Conservation (phyloP, 64 coral and sea anemone species). For the Platygyra sinensis region DNA sequence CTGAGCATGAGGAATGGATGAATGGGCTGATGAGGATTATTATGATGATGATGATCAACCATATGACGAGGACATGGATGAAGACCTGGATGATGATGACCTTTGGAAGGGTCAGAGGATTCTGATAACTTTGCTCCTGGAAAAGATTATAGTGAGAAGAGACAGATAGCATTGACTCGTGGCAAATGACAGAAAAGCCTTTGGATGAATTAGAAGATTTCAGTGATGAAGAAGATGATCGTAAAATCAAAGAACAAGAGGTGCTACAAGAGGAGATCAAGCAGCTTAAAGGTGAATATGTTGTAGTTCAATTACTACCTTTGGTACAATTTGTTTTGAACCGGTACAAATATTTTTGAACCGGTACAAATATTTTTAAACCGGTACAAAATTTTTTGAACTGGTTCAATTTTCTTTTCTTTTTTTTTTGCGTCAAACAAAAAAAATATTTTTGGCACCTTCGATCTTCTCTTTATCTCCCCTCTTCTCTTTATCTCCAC, state of each 20-base stretch:
- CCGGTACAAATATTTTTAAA: no score
- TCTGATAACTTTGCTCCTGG: slow-evolving; percentile 34
- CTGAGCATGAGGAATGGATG: slow-evolving; percentile 51
- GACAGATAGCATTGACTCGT: slow-evolving; percentile 22
- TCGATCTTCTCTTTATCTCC: no score
- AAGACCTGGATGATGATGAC: slow-evolving; percentile 60
- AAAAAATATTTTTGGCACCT: no score
- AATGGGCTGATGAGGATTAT: slow-evolving; percentile 59
- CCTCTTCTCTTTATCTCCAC: no score
- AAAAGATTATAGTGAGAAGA: slow-evolving; percentile 34
- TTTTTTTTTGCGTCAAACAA: no score
- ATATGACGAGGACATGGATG: slow-evolving; percentile 46
- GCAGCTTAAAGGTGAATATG: slow-evolving; percentile 35
- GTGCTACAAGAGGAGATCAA: slow-evolving; percentile 51
- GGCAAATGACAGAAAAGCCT: slow-evolving; percentile 41
- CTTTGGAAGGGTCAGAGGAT: slow-evolving; percentile 13
- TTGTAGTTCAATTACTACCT: no score
- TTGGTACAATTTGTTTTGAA: no score
- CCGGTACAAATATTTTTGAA: no score
- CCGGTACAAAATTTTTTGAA: no score
- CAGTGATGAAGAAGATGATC: slow-evolving; percentile 20
- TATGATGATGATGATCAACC: slow-evolving; percentile 57
- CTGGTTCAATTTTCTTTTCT: no score
- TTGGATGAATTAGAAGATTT: slow-evolving; percentile 36
- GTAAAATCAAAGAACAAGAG: slow-evolving; percentile 16